Evolutionary conservation across 2,888 invertebrate genomes (phyloP), one percentile per base, ranked within the genome.

Genomic region (Caenorhabditis becei): DNA sequence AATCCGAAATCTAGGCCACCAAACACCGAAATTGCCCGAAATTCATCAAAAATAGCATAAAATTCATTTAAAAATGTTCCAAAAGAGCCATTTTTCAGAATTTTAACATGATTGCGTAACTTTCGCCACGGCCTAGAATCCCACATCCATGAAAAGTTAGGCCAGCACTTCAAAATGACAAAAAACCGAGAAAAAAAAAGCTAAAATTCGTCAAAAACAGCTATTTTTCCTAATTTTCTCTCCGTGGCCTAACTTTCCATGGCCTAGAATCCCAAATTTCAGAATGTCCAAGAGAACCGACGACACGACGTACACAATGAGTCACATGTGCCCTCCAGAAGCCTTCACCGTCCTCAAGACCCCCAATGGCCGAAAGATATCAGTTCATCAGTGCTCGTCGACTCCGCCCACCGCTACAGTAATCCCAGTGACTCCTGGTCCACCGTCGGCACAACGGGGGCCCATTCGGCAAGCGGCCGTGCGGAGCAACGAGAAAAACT

Each of bases 311-410:
- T 80, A 80, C 37, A 77, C 77, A n/a, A 77, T 77, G 80, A 75
- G 75, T 56, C 65, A 77, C 24, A 77, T 77, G 75, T 80, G 80
- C 35, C 80, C 80, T 35, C 80, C 80, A 18, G 80, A 80, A 61
- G 80, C 80, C 0, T 80, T 80, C 35, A 77, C 61, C n/a, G 80
- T 80, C 53, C 61, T 77, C 35, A 63, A 77, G 54, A 80, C 80
- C 11, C 80, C 80, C 10, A 74, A 74, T 47, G 74, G 74, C 7
- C 74, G 75, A 2, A 63, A 70, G 23, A 74, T 80, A 35, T 59
- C 80, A 7, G 70, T 75, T 11, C 69, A 61, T 37, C 66, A 62
- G 20, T 62, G 58, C 28, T 58, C 35, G 32, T n/a, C 59, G 14
- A 14, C 41, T 16, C 41, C 59, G 5, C 26, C 58, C 7, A 53